Conservation (phyloP, 2,113 vertebrate species). For the Aegithalos caudatus region DNA sequence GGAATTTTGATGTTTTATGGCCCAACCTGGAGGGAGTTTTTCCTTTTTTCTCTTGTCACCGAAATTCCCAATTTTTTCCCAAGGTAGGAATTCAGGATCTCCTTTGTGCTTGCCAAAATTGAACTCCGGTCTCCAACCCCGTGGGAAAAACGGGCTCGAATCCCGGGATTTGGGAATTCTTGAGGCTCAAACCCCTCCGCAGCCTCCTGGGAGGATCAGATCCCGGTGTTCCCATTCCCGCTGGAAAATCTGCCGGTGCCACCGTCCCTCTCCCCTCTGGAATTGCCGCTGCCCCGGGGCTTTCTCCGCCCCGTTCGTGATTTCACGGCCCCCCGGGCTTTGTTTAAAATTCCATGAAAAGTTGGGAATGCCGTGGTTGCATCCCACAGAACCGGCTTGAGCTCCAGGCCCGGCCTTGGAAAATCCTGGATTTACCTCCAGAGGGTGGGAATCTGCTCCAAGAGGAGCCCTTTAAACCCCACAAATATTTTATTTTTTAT, state of each 20-base stretch:
- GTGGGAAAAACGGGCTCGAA: rapidly evolving
- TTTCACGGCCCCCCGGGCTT: not conserved
- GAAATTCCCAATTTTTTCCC: not conserved
- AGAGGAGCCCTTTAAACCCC: not conserved
- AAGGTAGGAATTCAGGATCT: rapidly evolving
- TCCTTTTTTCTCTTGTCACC: not conserved
- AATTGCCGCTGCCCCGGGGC: rapidly evolving
- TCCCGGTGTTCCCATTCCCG: not conserved
- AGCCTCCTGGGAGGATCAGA: rapidly evolving
- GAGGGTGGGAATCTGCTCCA: not conserved
- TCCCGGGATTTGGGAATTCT: rapidly evolving
- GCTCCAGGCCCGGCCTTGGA: not conserved
- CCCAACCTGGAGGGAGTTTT: not conserved
- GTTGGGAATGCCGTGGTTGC: not conserved
- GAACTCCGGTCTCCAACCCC: rapidly evolving
- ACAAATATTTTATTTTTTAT: not conserved
- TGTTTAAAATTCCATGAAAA: not conserved
- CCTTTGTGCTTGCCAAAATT: rapidly evolving
- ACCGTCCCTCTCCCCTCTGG: not conserved
- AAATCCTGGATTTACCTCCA: not conserved
- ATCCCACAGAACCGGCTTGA: not conserved
- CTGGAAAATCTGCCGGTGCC: not conserved
- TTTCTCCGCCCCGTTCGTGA: not conserved
- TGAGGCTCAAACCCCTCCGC: rapidly evolving
- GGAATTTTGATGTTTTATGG: not conserved